Evolutionary conservation across 2,888 invertebrate genomes (phyloP), one percentile per base, ranked within the genome.

Genomic region (Himalopsyche anomala): DNA sequence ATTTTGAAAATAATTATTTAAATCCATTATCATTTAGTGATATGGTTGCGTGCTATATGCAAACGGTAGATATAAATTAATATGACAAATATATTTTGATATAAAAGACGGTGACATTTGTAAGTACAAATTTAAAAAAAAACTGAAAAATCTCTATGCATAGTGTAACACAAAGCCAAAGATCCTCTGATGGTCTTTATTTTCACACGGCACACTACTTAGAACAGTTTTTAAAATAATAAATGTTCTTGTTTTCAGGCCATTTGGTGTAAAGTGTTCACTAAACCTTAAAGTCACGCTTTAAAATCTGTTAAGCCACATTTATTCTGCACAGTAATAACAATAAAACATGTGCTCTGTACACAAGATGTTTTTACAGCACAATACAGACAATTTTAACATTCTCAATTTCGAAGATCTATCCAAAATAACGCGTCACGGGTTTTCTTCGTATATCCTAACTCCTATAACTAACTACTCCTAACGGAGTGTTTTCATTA

Each of bases 251-350:
- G 15, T 9, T 19, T n/a, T 19, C 62, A 11, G 19, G 62, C 19
- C 62, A 62, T 62, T 62, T 8, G 11, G 28, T n/a, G 62, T 3
- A 62, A 15, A 62, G 62, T 62, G 62, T 28, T 11, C 62, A n/a
- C 5, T 62, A 62, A 62, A 19, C 62, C 6, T 8, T 62, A 62
- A 6, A 62, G 62, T 3, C 2, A 62, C 19, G 28, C 62, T 62
- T 62, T 62, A 62, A 62, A 62, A 62, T 62, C 62, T 62, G 62
- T 62, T 62, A 62, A 62, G 62, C 62, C 62, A 62, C 62, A 62
- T 28, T 19, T 19, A 28, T 62, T 62, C 28, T 19, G 2, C 62
- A 62, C 62, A 62, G 62, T 11, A 62, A 62, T 62, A 62, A 62
- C 19, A 62, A 4, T 19, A 19, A 62, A 62, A 19, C 62, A 62